Evolutionary conservation across 2,113 vertebrate species (phyloP).

Genomic region (Calidris pugnax): DNA sequence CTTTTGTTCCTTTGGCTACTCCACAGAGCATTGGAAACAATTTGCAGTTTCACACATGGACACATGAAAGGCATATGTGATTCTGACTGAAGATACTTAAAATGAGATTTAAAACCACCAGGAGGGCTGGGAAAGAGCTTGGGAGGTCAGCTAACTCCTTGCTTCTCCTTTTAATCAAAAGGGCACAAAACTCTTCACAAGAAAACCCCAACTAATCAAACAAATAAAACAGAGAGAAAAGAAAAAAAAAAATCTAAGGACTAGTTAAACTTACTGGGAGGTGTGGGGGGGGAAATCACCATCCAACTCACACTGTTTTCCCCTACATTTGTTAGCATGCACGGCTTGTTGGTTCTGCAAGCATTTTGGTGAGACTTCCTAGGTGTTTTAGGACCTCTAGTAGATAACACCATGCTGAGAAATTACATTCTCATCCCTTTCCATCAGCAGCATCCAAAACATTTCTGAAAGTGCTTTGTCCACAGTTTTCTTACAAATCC

Average conservation of each 20-base stretch:
- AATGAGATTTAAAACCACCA: neutral
- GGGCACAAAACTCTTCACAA: neutral
- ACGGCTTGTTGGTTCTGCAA: neutral
- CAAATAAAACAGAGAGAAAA: neutral
- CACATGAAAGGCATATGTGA: neutral
- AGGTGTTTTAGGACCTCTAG: neutral
- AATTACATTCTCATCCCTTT: neutral
- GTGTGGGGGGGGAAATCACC: accelerated
- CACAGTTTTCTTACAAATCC: neutral
- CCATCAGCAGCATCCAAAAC: neutral
- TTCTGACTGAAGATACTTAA: neutral
- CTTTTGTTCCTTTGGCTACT: neutral
- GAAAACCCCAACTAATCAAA: neutral
- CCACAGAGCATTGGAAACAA: neutral
- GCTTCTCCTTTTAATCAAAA: neutral
- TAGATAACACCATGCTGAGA: neutral
- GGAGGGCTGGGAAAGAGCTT: neutral
- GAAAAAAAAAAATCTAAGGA: neutral
- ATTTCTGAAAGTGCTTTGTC: neutral
- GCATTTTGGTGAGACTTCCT: neutral
- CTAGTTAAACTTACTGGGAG: neutral
- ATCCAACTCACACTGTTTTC: neutral
- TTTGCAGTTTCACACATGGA: neutral
- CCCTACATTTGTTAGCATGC: neutral
- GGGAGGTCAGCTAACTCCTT: neutral